phyloP scores from a whole-genome alignment of 2,888 invertebrate genomes.

The Malachius bipustulatus region DNA sequence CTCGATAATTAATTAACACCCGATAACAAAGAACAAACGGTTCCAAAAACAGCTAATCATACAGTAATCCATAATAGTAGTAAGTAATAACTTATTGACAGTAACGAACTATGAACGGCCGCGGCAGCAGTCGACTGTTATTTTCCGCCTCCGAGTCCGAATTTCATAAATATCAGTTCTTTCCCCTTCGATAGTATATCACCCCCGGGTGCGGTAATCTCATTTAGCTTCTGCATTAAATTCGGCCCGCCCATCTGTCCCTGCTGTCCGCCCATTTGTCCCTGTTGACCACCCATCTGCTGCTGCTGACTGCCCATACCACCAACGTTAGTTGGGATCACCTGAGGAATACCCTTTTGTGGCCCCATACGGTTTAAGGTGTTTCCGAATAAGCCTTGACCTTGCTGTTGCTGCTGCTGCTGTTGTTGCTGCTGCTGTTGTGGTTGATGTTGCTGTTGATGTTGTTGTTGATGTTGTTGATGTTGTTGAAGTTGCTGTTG shows the following conservation, averaged over 20 bases:
- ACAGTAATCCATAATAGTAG: background rate
- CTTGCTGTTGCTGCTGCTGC: slow-evolving; percentile 23
- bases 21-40: slow-evolving; percentile 14
- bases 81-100: slow-evolving; percentile 2
- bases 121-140: slow-evolving; percentile 25
- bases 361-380: slow-evolving; percentile 25
- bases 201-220: slow-evolving; percentile 80
- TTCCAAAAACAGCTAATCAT: slow-evolving; percentile 24
- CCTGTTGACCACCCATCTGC: slow-evolving; percentile 24
- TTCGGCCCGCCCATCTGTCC: slow-evolving; percentile 49
- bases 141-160: slow-evolving; percentile 68
- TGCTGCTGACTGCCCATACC: slow-evolving; percentile 16
- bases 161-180: slow-evolving; percentile 89
- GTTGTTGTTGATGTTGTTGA: slow-evolving; percentile 24
- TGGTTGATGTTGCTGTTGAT: slow-evolving; percentile 26
- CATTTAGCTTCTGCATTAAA: slow-evolving; percentile 80
- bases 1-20: too few relatives aligned
- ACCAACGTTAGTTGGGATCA: slow-evolving; percentile 35
- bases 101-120: slow-evolving; percentile 1
- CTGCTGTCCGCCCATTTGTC: slow-evolving; percentile 35
- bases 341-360: slow-evolving; percentile 43
- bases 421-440: slow-evolving; percentile 30
- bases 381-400: slow-evolving; percentile 10
- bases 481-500: slow-evolving; percentile 26
- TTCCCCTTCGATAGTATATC: slow-evolving; percentile 87